These are phyloP conservation scores for Sebastes minor DNA, from an alignment of 2,797 vertebrate species.

Conservation along the genomic window DNA sequence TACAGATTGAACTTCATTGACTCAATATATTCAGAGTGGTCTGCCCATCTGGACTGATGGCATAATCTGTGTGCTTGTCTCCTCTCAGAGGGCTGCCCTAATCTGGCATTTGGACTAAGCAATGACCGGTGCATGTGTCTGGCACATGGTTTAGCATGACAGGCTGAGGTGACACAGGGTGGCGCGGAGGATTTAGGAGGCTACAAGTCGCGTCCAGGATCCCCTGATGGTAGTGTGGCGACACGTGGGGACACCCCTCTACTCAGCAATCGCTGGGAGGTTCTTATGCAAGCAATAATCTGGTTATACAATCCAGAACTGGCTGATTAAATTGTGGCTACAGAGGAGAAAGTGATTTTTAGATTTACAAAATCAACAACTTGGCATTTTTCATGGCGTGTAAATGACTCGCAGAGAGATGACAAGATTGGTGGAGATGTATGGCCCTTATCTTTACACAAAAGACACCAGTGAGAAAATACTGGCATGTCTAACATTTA, in stretches of 20 bases:
- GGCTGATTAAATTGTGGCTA: slow-evolving; percentile 11
- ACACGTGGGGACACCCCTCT: slow-evolving; percentile 33
- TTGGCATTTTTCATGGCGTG: not conserved
- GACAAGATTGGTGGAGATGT: not conserved
- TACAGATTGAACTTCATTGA: slow-evolving; percentile 32
- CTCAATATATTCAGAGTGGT: slow-evolving; percentile 44
- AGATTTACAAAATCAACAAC: slow-evolving; percentile 10
- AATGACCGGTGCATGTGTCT: slow-evolving; percentile 41
- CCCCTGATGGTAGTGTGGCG: slow-evolving; percentile 8
- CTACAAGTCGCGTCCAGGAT: slow-evolving; percentile 17
- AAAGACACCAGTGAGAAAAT: not conserved
- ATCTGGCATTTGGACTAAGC: slow-evolving; percentile 62
- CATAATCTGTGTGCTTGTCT: slow-evolving; percentile 63
- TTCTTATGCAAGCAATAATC: slow-evolving; percentile 70
- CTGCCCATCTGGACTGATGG: slow-evolving; percentile 64
- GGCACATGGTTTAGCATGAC: slow-evolving; percentile 34
- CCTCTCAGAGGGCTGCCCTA: slow-evolving; percentile 44
- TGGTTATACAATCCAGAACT: slow-evolving; percentile 58
- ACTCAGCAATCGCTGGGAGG: slow-evolving; percentile 1
- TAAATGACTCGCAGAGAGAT: not conserved
- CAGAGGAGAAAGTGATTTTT: slow-evolving; percentile 19
- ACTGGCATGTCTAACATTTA: not conserved
- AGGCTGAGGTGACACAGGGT: slow-evolving; percentile 13
- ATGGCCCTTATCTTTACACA: not conserved
- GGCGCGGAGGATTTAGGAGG: slow-evolving; percentile 41